These are phyloP conservation scores for Brachylomia viminalis DNA, from an alignment of 2,888 invertebrate genomes.

Conservation along the genomic window DNA sequence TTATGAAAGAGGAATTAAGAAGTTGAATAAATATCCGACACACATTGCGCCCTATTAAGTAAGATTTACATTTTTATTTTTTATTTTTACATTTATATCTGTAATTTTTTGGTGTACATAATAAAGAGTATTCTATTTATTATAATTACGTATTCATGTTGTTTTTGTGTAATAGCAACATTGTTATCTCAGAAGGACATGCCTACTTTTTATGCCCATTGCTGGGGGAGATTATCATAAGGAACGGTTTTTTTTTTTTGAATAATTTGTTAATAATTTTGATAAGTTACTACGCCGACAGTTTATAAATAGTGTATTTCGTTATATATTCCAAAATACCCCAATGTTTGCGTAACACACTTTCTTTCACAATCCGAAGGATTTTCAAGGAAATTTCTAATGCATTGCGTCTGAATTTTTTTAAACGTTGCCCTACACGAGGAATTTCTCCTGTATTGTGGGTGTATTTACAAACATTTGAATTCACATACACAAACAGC, in stretches of 20 bases:
- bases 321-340: neutral
- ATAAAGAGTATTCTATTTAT: too few relatives aligned
- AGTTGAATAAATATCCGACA: constrained; percentile 48
- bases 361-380: neutral
- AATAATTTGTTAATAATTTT: neutral
- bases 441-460: too few relatives aligned
- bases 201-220: constrained; percentile 29
- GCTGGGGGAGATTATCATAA: constrained; percentile 22
- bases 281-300: neutral
- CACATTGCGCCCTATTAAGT: constrained; percentile 29
- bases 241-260: neutral
- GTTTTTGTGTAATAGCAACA: constrained; percentile 19
- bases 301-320: neutral
- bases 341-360: neutral
- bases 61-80: too few relatives aligned
- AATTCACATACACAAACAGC: too few relatives aligned
- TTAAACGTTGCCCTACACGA: too few relatives aligned
- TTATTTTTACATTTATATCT: too few relatives aligned
- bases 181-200: constrained; percentile 46
- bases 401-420: too few relatives aligned
- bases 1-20: constrained; percentile 35
- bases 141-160: constrained; percentile 39
- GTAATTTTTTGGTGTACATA: too few relatives aligned
- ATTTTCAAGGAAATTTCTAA: neutral
- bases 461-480: too few relatives aligned